Evolutionary conservation across 2,113 vertebrate species (phyloP).

Genomic region (Neogale vison): DNA sequence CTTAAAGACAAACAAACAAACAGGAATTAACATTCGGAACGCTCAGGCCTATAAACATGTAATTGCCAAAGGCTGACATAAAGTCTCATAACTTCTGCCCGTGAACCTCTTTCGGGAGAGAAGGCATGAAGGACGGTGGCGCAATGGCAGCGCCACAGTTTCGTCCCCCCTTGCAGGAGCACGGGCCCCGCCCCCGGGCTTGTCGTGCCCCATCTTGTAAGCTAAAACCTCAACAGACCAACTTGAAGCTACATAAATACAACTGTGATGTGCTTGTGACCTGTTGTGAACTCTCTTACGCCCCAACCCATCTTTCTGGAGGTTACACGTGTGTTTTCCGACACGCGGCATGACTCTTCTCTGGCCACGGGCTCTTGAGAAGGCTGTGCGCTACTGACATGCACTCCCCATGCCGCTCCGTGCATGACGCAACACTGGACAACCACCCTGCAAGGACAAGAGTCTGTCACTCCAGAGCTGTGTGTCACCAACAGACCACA

Average conservation of each 20-base stretch:
- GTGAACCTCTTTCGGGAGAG: too few species aligned
- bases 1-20: background rate
- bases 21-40: background rate
- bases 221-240: background rate
- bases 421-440: too few species aligned
- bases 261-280: background rate
- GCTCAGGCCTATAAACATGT: background rate
- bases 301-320: background rate
- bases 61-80: background rate
- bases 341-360: background rate
- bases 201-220: background rate
- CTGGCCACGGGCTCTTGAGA: background rate
- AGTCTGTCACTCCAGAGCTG: background rate
- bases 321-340: background rate
- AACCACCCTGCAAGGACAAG: background rate
- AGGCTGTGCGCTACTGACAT: background rate
- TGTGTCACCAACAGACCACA: background rate
- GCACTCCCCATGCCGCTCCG: background rate
- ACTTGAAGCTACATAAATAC: background rate
- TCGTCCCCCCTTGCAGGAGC: rapidly evolving
- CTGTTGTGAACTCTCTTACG: background rate
- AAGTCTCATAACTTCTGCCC: background rate
- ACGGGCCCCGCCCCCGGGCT: rapidly evolving
- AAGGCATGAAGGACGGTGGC: background rate
- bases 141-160: background rate